Evolutionary conservation across 2,888 invertebrate species (phyloP), one percentile per base, ranked within the genome.

Genomic region (Machimus rusticus): DNA sequence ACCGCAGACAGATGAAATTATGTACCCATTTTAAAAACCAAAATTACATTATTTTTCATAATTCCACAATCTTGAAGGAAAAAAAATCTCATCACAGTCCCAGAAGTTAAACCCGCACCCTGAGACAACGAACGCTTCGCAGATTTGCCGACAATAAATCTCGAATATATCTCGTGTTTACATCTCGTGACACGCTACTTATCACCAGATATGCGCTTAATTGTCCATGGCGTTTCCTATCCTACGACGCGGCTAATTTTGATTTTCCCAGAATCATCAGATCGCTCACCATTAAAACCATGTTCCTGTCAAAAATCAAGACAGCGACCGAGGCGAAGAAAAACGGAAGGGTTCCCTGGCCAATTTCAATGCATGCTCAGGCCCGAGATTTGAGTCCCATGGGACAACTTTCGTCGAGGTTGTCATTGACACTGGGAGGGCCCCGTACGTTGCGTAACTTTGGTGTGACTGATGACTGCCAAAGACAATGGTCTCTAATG

Each of bases 141-240:
- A 34, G 37, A 66, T 82, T 82, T 34, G 34, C 34, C 57, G 34
- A 37, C n/a, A 66, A 82, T 82, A 82, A 82, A 66, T 55, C 82
- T 82, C 19, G 3, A 66, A 57, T 46, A 51, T 82, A 82, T 82
- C 57, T 82, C 34, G 19, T 82, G 66, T 82, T 82, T 82, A 82
- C 82, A 82, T 82, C 55, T 57, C 82, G 37, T n/a, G 57, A 57
- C 57, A 82, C 55, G 57, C n/a, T 82, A 57, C 66, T 76, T 82
- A 82, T 82, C 82, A 82, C 82, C 34, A 82, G 82, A 81, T 82
- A 28, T 82, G 82, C 37, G 82, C 37, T 82, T 82, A 82, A 82
- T 82, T 82, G 82, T 57, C 57, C 82, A 37, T 82, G 19, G n/a
- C 31, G 19, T 82, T 82, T 82, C 82, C 57, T 57, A 82, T 82